Conservation (phyloP, 2,888 invertebrate species). For the Acheta domesticus region DNA sequence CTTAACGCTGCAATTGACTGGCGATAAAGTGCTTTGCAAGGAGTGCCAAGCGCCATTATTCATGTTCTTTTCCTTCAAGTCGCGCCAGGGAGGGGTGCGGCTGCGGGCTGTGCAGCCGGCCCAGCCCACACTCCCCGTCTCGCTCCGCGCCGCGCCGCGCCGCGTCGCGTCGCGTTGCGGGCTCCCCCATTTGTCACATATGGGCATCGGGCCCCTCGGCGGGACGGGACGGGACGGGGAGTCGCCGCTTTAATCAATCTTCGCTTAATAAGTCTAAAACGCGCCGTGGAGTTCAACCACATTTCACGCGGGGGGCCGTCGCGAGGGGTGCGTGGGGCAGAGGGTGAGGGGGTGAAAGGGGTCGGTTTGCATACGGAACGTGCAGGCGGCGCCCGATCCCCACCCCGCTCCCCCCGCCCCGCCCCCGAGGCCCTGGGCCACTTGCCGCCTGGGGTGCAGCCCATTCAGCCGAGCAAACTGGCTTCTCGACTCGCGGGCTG, state of each 20-base stretch:
- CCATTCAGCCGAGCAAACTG: too few relatives aligned
- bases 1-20: too few relatives aligned
- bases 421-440: too few relatives aligned
- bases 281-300: constrained; percentile 18
- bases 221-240: background rate
- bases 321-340: background rate
- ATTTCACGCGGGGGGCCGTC: constrained; percentile 1
- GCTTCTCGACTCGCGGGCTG: too few relatives aligned
- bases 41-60: too few relatives aligned
- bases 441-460: background rate
- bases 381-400: background rate
- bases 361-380: background rate
- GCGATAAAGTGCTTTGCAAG: too few relatives aligned
- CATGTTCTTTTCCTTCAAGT: too few relatives aligned
- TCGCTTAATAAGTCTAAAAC: constrained; percentile 18
- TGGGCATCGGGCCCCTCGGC: background rate
- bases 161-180: background rate
- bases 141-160: too few relatives aligned
- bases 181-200: constrained; percentile 5
- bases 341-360: background rate
- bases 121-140: too few relatives aligned
- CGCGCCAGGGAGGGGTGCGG: too few relatives aligned
- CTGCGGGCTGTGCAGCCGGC: too few relatives aligned
- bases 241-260: background rate
- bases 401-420: background rate